These are phyloP conservation scores for Luscinia luscinia DNA, from an alignment of 2,797 vertebrate genomes.

Conservation along the genomic window DNA sequence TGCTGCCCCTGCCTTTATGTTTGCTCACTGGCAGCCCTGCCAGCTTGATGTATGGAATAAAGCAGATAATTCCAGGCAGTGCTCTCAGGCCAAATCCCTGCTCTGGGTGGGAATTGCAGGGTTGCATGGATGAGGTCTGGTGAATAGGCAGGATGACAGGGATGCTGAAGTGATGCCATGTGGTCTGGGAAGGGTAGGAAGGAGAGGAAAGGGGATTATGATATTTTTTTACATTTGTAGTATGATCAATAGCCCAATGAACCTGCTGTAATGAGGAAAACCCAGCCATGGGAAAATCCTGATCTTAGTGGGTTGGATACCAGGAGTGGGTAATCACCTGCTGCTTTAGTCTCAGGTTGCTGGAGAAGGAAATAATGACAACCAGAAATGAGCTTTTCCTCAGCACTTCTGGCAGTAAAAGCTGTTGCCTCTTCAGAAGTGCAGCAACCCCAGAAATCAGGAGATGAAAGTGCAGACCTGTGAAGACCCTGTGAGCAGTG, in stretches of 20 bases:
- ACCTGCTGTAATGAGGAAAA: neutral
- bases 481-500: neutral
- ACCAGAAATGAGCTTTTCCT: neutral
- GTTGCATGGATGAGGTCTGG: neutral
- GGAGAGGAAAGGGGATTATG: accelerated
- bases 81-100: neutral
- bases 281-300: neutral
- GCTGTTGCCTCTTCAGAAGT: neutral
- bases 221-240: neutral
- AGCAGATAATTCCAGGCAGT: neutral
- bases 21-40: neutral
- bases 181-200: neutral
- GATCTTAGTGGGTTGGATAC: neutral
- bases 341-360: neutral
- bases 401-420: neutral
- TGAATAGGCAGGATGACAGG: neutral
- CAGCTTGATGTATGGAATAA: neutral
- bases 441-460: neutral
- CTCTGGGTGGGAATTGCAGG: neutral
- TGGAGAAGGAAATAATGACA: neutral
- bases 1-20: neutral
- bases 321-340: neutral
- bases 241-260: neutral
- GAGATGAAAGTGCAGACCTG: neutral
- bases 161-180: neutral